These are phyloP conservation scores for Cotesia vestalis DNA, from an alignment of 1,140 invertebrate species.

Conservation along the genomic window DNA sequence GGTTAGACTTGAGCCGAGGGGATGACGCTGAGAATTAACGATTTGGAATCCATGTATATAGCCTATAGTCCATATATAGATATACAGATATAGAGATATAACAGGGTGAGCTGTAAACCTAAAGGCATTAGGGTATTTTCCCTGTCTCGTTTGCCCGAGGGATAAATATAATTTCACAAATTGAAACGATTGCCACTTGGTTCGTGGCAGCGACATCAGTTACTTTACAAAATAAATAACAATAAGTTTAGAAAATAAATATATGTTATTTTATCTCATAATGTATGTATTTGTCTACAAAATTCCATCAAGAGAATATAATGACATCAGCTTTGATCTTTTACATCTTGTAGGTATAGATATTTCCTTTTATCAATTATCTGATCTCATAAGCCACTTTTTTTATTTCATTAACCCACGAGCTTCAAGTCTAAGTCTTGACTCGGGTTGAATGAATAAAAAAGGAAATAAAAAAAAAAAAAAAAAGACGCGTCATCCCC, in stretches of 20 bases:
- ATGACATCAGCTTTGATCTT: background rate
- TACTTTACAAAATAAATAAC: background rate
- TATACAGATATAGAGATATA: background rate
- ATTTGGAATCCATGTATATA: background rate
- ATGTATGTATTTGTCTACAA: too few species aligned
- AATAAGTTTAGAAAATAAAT: background rate
- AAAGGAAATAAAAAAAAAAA: constrained; percentile 9
- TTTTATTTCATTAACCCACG: background rate
- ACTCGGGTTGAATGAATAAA: too few species aligned
- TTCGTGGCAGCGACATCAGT: background rate
- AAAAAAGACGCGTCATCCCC: constrained; percentile 13
- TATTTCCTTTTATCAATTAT: background rate
- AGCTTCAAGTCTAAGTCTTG: background rate
- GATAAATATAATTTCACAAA: constrained; percentile 31
- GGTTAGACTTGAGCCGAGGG: constrained; percentile 23
- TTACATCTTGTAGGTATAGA: background rate
- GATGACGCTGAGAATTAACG: constrained; percentile 24
- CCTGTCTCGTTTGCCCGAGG: constrained; percentile 15
- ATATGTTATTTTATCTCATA: too few species aligned
- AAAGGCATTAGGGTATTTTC: background rate
- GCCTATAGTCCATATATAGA: background rate
- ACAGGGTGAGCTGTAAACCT: background rate
- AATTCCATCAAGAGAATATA: background rate
- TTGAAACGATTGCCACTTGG: constrained; percentile 29
- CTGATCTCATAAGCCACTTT: too few species aligned